These are phyloP conservation scores for Peromyscus maniculatus DNA, from an alignment of 2,113 vertebrate genomes.

Conservation along the genomic window DNA sequence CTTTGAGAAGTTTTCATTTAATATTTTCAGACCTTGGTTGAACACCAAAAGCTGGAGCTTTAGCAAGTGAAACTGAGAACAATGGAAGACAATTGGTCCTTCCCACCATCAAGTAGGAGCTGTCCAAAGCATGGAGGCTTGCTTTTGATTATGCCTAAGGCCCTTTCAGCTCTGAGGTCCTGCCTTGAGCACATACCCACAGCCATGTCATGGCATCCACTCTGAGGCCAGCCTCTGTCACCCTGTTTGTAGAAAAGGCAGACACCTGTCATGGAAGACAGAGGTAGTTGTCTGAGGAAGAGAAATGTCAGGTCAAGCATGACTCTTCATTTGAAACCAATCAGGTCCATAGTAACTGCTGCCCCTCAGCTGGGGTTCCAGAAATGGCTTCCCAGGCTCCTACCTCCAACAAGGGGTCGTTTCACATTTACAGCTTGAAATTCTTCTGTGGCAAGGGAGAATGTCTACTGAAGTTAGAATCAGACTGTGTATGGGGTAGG, in stretches of 20 bases:
- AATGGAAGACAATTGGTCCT: neutral
- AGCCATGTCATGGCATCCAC: neutral
- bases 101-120: neutral
- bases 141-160: neutral
- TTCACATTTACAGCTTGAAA: neutral
- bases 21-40: neutral
- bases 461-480: slow-evolving; percentile 6
- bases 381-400: neutral
- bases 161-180: neutral
- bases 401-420: neutral
- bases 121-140: neutral
- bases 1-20: neutral
- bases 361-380: neutral
- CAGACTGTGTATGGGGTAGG: neutral
- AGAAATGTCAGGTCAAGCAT: neutral
- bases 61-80: neutral
- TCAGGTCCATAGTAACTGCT: neutral
- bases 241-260: neutral
- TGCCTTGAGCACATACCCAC: neutral
- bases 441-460: neutral
- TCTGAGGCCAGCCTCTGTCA: neutral
- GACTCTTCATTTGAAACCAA: neutral
- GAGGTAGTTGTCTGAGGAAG: neutral
- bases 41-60: neutral
- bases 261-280: neutral